These are phyloP conservation scores for Syrmaticus mikado DNA, from an alignment of 2,113 vertebrate species.

Conservation along the genomic window DNA sequence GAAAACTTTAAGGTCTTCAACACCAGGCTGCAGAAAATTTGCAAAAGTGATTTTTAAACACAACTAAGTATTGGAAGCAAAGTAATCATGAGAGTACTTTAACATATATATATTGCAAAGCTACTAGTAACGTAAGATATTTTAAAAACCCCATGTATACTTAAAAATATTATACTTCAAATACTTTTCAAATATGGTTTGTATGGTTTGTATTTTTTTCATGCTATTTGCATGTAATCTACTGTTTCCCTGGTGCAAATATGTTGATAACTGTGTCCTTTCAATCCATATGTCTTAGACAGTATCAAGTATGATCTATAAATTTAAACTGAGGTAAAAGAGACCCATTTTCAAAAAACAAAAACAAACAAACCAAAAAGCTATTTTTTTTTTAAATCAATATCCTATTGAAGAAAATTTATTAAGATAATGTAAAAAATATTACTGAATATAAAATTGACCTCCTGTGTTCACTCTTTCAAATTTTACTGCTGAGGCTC, in stretches of 20 bases:
- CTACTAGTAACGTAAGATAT: neutral
- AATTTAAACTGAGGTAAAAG: neutral
- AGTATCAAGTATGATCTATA: neutral
- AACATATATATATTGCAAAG: neutral
- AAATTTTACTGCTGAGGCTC: neutral
- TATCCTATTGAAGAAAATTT: neutral
- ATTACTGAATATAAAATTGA: neutral
- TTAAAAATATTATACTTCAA: neutral
- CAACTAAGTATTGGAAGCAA: neutral
- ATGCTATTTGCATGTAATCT: neutral
- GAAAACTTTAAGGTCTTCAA: neutral
- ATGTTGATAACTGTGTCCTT: neutral
- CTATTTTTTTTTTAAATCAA: neutral
- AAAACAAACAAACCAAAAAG: neutral
- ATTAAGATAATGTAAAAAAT: neutral
- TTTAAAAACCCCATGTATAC: neutral
- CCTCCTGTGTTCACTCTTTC: neutral
- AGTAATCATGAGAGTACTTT: neutral
- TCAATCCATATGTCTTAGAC: neutral
- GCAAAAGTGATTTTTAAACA: neutral
- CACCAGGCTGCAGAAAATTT: neutral
- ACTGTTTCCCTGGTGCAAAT: neutral
- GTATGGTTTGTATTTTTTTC: neutral
- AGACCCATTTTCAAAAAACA: neutral
- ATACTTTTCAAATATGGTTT: neutral